These are phyloP conservation scores for Calypte anna DNA, from an alignment of 2,113 vertebrate genomes.

Conservation along the genomic window DNA sequence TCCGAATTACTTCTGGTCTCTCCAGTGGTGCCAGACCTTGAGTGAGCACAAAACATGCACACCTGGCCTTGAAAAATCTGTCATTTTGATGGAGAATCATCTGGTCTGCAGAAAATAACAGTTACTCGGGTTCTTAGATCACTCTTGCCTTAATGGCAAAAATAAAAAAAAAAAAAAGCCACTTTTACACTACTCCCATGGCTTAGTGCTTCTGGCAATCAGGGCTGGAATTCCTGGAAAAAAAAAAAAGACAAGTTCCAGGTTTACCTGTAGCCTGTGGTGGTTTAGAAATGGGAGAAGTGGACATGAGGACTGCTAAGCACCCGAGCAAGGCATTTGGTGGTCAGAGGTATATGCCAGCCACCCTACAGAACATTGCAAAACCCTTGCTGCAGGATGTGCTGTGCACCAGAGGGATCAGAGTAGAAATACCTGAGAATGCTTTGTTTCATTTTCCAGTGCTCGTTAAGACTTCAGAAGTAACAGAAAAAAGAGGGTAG, in stretches of 20 bases:
- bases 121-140: background rate
- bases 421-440: background rate
- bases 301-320: background rate
- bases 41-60: background rate
- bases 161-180: background rate
- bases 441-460: background rate
- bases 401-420: background rate
- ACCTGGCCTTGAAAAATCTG: background rate
- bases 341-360: background rate
- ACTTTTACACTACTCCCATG: background rate
- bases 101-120: background rate
- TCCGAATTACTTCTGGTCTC: background rate
- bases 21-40: background rate
- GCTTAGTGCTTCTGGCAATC: background rate
- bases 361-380: background rate
- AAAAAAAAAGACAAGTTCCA: background rate
- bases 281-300: background rate
- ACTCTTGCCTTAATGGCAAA: background rate
- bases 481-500: background rate
- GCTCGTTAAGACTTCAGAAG: accelerated
- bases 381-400: background rate
- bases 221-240: background rate
- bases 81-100: background rate
- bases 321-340: accelerated
- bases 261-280: background rate